Evolutionary conservation across 2,888 invertebrate genomes (phyloP).

Genomic region (Tipula unca): DNA sequence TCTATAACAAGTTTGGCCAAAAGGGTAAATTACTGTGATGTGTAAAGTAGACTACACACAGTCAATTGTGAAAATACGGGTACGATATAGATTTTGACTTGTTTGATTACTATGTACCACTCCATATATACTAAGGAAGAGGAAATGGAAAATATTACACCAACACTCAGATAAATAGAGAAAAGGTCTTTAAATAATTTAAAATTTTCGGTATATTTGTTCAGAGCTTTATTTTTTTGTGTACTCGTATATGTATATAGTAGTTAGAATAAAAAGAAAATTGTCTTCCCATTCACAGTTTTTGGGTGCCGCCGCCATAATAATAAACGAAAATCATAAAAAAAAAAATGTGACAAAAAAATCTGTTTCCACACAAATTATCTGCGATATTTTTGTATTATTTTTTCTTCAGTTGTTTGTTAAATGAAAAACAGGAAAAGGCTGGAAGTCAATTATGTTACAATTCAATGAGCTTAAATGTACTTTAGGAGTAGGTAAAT

Average conservation of each 20-base stretch:
- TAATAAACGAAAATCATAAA: background rate
- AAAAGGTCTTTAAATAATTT: background rate
- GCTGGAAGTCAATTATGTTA: background rate
- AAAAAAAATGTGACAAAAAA: background rate
- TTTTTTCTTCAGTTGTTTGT: no score
- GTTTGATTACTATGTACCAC: no score
- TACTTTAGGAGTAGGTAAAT: background rate
- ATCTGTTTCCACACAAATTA: background rate
- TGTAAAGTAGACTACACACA: no score
- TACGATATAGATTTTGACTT: no score
- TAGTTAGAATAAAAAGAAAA: background rate
- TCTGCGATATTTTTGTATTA: background rate
- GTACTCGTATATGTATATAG: no score
- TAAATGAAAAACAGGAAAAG: background rate
- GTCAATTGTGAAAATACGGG: no score
- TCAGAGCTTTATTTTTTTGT: background rate
- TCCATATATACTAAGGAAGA: background rate
- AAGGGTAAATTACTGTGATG: no score
- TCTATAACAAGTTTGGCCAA: no score
- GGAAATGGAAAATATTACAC: background rate
- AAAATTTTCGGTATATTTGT: background rate
- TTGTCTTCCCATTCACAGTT: background rate
- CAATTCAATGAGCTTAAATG: background rate
- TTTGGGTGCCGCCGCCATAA: background rate
- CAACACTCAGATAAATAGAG: background rate